Conservation (phyloP, 2,888 invertebrate species). For the Patella depressa region DNA sequence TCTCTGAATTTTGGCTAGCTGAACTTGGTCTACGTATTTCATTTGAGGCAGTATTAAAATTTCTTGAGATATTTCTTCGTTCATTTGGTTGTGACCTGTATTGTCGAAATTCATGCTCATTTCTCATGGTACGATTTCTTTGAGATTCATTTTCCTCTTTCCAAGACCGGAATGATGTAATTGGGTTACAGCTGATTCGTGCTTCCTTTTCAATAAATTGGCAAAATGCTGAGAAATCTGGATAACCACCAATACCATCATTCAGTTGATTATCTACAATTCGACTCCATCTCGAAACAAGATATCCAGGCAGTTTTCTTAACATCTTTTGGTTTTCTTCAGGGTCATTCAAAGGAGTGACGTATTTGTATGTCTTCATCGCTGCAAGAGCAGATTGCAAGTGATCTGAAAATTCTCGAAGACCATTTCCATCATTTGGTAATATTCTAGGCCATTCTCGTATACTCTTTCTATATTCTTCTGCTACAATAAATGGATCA, state of each 20-base stretch:
- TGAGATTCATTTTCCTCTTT: not conserved
- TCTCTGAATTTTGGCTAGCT: not conserved
- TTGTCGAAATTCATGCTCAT: too few relatives aligned
- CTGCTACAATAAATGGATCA: not conserved
- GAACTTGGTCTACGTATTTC: too few relatives aligned
- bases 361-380: not conserved
- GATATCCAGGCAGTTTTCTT: not conserved
- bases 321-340: too few relatives aligned
- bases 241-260: not conserved
- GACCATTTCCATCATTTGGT: constrained; percentile 4
- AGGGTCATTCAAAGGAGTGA: not conserved
- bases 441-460: not conserved
- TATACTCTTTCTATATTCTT: not conserved
- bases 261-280: not conserved
- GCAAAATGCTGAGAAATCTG: not conserved
- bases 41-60: too few relatives aligned
- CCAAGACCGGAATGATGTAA: not conserved
- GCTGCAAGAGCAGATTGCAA: not conserved
- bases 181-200: not conserved
- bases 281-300: not conserved
- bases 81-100: too few relatives aligned
- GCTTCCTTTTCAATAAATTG: not conserved
- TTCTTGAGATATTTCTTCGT: too few relatives aligned
- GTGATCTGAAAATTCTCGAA: not conserved
- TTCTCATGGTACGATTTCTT: too few relatives aligned